Percentiles rank a stretch among this genome's conserved stretches.
Evolutionary conservation across 2,888 invertebrate genomes (phyloP).

Genomic region (Melieria picta): DNA sequence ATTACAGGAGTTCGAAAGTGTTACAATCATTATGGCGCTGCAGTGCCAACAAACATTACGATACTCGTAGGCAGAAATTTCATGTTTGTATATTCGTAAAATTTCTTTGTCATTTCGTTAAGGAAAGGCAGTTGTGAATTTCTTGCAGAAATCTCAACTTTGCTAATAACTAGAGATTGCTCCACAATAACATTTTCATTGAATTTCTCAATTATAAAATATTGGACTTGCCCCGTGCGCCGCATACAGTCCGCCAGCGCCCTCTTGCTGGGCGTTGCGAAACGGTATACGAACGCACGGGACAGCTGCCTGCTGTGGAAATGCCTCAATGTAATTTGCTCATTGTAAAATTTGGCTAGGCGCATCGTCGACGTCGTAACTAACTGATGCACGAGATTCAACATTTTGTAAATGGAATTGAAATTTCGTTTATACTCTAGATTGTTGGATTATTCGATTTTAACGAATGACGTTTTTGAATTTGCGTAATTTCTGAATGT

Average conservation of each 20-base stretch:
- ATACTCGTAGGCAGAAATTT: too few relatives aligned
- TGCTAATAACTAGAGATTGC: too few relatives aligned
- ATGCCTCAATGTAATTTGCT: slow-evolving; percentile 10
- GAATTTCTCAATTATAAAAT: too few relatives aligned
- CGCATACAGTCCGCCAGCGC: background rate
- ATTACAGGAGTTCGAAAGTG: too few relatives aligned
- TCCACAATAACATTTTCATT: too few relatives aligned
- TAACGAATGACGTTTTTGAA: slow-evolving; percentile 4
- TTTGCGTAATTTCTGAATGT: slow-evolving; percentile 1
- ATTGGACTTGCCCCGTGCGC: slow-evolving; percentile 16
- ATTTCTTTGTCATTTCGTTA: too few relatives aligned
- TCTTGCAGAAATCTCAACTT: too few relatives aligned
- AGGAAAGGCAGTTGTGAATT: too few relatives aligned
- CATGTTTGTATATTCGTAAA: too few relatives aligned
- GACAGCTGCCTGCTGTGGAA: slow-evolving; percentile 20
- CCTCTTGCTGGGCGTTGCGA: background rate
- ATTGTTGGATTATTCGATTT: slow-evolving; percentile 12
- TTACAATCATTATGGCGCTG: too few relatives aligned
- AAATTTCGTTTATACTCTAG: background rate
- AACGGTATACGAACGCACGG: slow-evolving; percentile 16
- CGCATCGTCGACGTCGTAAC: background rate
- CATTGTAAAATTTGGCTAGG: slow-evolving; percentile 15
- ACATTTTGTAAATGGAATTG: slow-evolving; percentile 15
- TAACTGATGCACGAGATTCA: slow-evolving; percentile 15
- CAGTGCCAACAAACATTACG: too few relatives aligned